phyloP scores from a whole-genome alignment of 2,888 invertebrate species.

The Acleris laterana region DNA sequence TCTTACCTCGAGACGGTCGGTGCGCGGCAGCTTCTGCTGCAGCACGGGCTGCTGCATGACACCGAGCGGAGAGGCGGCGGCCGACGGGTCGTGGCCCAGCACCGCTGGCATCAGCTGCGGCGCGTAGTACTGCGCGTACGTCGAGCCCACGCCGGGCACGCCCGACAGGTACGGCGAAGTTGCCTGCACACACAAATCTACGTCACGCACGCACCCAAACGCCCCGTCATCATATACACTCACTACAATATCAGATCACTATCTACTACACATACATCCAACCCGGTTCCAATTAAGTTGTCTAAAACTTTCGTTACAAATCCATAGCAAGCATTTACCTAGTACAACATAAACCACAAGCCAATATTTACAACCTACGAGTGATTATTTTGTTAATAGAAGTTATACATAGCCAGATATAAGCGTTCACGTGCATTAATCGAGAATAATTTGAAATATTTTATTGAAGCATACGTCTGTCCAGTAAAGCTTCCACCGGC shows the following conservation, averaged over 20 bases:
- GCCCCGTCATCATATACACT: conserved; percentile 2
- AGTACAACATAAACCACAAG: conserved; percentile 30
- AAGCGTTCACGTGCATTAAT: conserved; percentile 72
- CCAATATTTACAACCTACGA: conserved; percentile 30
- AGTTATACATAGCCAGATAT: conserved; percentile 60
- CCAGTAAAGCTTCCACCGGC: conserved; percentile 74
- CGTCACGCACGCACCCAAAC: conserved; percentile 40
- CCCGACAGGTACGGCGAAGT: conserved; percentile 96
- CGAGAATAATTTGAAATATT: conserved; percentile 59
- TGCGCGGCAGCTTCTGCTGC: conserved; percentile 97
- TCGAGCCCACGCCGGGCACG: conserved; percentile 94
- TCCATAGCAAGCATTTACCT: conserved; percentile 32
- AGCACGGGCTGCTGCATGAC: conserved; percentile 93
- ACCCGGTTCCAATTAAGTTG: conserved; percentile 15
- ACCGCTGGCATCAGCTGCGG: conserved; percentile 95
- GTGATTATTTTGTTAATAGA: conserved; percentile 32
- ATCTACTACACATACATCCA: conserved; percentile 16
- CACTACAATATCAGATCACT: conserved; percentile 9
- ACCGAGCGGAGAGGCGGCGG: conserved; percentile 91
- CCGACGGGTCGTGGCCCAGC: conserved; percentile 94
- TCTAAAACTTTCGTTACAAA: conserved; percentile 29
- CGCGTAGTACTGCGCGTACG: conserved; percentile 96
- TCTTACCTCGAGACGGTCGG: conserved; percentile 98
- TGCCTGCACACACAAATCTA: conserved; percentile 83
- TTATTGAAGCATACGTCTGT: conserved; percentile 70